A percentile compares a stretch with the other conserved stretches of the same genome.
phyloP scores from a whole-genome alignment of 2,888 invertebrate species.

The Corbicula japonica region DNA sequence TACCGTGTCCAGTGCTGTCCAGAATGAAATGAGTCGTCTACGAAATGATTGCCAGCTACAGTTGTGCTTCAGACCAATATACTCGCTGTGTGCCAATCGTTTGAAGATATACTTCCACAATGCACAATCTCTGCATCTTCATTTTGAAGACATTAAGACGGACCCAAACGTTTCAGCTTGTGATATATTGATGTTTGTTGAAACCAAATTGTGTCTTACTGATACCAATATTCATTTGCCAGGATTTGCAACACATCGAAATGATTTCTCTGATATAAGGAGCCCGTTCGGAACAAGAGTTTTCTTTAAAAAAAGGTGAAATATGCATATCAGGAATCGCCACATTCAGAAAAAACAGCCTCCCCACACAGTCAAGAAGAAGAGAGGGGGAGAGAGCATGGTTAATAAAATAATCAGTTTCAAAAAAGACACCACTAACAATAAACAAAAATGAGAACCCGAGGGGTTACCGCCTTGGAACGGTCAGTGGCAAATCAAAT shows the following conservation, averaged over 20 bases:
- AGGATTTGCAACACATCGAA: neutral
- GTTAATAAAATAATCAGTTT: too few species aligned
- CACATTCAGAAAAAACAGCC: too few species aligned
- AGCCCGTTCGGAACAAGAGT: conserved; percentile 20
- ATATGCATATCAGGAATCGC: too few species aligned
- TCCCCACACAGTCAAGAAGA: too few species aligned
- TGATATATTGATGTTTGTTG: conserved; percentile 21
- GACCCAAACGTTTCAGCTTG: conserved; percentile 13
- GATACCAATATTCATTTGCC: neutral
- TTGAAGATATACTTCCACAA: conserved; percentile 32
- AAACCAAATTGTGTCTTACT: conserved; percentile 21
- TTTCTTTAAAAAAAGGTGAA: neutral
- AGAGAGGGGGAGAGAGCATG: too few species aligned
- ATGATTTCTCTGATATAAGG: conserved; percentile 21
- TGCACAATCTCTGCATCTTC: conserved; percentile 22
- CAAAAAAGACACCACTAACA: too few species aligned
- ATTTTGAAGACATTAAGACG: conserved; percentile 26
- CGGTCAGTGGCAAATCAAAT: too few species aligned
- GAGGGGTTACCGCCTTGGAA: too few species aligned
- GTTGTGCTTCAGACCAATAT: conserved; percentile 18
- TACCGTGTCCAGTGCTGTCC: conserved; percentile 23
- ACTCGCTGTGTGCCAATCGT: conserved; percentile 2
- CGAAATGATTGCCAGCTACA: neutral
- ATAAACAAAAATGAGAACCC: too few species aligned
- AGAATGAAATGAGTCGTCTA: conserved; percentile 45